Evolutionary conservation across 37 sponge, comb jelly and placozoan genomes (phyloP), one percentile per base, ranked within the genome.

Genomic region (Agelas oroides): DNA sequence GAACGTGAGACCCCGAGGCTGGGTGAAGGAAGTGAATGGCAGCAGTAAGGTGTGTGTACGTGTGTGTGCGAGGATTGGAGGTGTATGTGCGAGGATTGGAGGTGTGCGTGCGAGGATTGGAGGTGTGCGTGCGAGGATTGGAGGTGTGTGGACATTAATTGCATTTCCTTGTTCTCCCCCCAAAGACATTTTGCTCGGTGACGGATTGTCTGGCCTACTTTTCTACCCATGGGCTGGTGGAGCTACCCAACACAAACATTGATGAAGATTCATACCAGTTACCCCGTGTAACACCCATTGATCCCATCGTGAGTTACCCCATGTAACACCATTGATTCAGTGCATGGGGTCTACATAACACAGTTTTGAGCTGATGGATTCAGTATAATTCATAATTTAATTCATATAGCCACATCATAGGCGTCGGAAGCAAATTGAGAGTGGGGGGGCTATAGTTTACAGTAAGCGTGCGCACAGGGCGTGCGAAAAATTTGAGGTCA

Each of bases 161-260:
- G 6, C 46, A 46, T 12, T 46, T 46, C 46, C 46, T 46, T 8
- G 6, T 46, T 8, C 46, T 8, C 8, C 46, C 8, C 46, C 46
- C 46, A 46, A 3, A 46, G 46, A 46, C 46, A 8, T 46, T 46
- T 8, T 8, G 8, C 46, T 46, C 46, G 46, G 46, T 89, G 2
- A 20, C 72, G 28, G 68, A 70, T 39, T 84, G 85, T 65, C 73
- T 85, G 36, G 17, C 37, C 20, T 83, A 75, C 67, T 90, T 85
- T 65, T 59, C 73, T 59, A 24, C 34, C 28, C 86, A 85, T 70
- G 86, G 86, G 8, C 77, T 90, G 2, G 59, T 8, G 23, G 65
- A 78, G 38, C 66, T 80, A 28, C 81, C 86, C 33, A 13, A 73
- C 60, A 21, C 23, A 2, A 8, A 23, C 11, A 32, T 17, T 1